Conservation (phyloP, 2,888 invertebrate genomes). For the Apantesis nais region DNA sequence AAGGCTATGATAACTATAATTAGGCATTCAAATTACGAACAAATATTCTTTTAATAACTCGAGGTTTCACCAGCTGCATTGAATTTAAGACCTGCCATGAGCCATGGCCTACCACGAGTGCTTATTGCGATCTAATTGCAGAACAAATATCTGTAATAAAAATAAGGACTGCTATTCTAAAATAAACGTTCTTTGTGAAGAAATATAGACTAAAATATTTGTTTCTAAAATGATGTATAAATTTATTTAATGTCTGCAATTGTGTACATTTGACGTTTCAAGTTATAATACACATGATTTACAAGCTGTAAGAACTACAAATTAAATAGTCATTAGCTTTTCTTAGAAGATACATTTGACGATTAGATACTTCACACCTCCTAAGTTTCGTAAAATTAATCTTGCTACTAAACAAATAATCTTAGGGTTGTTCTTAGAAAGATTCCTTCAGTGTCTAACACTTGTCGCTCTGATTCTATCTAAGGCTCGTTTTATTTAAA, state of each 20-base stretch:
- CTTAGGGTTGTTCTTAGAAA: slow-evolving; percentile 60
- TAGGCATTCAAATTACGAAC: slow-evolving; percentile 29
- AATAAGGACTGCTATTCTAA: too few species aligned
- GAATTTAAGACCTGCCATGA: slow-evolving; percentile 27
- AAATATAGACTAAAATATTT: too few species aligned
- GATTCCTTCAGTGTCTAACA: slow-evolving; percentile 53
- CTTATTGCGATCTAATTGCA: too few species aligned
- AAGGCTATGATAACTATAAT: slow-evolving; percentile 12
- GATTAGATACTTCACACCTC: slow-evolving; percentile 71
- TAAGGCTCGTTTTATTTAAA: slow-evolving; percentile 23
- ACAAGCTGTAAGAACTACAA: slow-evolving; percentile 37
- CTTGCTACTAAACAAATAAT: slow-evolving; percentile 67
- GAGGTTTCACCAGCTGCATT: slow-evolving; percentile 33
- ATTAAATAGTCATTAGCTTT: slow-evolving; percentile 48
- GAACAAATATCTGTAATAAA: too few species aligned
- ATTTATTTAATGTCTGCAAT: too few species aligned
- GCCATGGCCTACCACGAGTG: too few species aligned
- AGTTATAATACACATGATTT: slow-evolving; percentile 33
- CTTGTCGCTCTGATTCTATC: slow-evolving; percentile 51
- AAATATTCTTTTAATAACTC: slow-evolving; percentile 29
- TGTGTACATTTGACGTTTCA: slow-evolving; percentile 24
- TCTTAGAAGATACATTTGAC: slow-evolving; percentile 52
- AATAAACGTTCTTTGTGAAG: too few species aligned
- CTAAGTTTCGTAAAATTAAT: slow-evolving; percentile 60
- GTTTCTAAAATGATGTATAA: too few species aligned